These are phyloP conservation scores for Lipophrys pholis DNA, from an alignment of 2,113 vertebrate genomes.

Conservation along the genomic window DNA sequence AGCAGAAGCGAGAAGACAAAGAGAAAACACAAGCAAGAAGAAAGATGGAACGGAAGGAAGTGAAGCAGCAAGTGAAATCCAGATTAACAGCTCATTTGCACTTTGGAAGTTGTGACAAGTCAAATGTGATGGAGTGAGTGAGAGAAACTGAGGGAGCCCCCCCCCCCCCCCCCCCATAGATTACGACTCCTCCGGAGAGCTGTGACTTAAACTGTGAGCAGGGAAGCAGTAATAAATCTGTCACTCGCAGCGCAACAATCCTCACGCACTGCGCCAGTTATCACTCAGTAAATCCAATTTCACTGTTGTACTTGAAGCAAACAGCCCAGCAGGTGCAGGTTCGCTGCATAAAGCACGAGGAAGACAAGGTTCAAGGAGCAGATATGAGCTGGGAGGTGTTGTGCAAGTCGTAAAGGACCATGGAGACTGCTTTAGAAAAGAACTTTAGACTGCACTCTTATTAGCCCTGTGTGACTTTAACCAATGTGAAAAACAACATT, in stretches of 20 bases:
- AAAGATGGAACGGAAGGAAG: background rate
- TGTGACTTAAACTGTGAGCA: slow-evolving; percentile 69
- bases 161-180: slow-evolving; percentile 45
- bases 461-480: too few species aligned
- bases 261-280: background rate
- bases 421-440: too few species aligned
- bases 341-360: background rate
- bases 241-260: slow-evolving; percentile 32
- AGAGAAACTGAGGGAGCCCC: too few species aligned
- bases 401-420: too few species aligned
- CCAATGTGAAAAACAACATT: too few species aligned
- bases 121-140: slow-evolving; percentile 24
- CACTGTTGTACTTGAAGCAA: slow-evolving; percentile 37
- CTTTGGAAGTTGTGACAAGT: slow-evolving; percentile 22
- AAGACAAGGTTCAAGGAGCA: background rate
- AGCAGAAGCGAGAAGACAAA: background rate
- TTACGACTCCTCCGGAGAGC: slow-evolving; percentile 36
- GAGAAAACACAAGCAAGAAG: background rate
- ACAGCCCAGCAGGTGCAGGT: slow-evolving; percentile 12
- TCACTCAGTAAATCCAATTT: slow-evolving; percentile 40
- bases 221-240: slow-evolving; percentile 68
- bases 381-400: too few species aligned
- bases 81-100: slow-evolving; percentile 32
- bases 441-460: too few species aligned
- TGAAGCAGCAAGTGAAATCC: background rate